Evolutionary conservation across 1,140 invertebrate genomes (phyloP), one percentile per base, ranked within the genome.

Genomic region (Planococcus citri): DNA sequence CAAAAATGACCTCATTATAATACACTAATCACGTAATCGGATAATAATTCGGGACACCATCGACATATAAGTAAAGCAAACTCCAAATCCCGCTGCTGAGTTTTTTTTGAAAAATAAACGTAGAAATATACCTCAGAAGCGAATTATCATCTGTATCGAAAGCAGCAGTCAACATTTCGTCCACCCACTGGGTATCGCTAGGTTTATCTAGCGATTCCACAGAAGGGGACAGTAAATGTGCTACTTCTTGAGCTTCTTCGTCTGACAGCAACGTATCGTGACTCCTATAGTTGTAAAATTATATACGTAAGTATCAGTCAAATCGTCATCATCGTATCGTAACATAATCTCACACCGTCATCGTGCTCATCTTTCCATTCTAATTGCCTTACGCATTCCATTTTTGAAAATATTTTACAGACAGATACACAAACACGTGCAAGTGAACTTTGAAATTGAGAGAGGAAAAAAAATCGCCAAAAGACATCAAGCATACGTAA

Each of bases 211-310:
- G 17, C 17, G 60, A 64, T 27, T 64, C 60, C 22, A 69, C 70
- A 61, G 70, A 79, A 61, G 87, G 85, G 71, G 88, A 87, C 72
- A 91, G 75, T 75, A 92, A 82, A 75, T 87, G 85, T 73, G 87
- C 86, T 72, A 91, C 88, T 83, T 92, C 88, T 77, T 89, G 88
- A 69, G 90, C 88, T 80, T 92, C 89, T 80, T 92, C 90, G 76
- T 92, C 89, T 58, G 88, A 90, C 74, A 91, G 80, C 74, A 91
- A 78, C 74, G 85, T 83, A 78, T 89, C 87, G 83, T 88, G 71
- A 68, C 70, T 72, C 60, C 72, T 74, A 72, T 21, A 71, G 68
- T 33, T 33, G 29, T 33, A 33, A 33, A 33, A 33, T 33, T 12
- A 33, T 33, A 73, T 33, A 20, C n/a, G 64, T 24, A 20, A 64